Base-by-base conservation (phyloP, 1,140 invertebrate genomes). In the Protaetia brevitarsis region DNA sequence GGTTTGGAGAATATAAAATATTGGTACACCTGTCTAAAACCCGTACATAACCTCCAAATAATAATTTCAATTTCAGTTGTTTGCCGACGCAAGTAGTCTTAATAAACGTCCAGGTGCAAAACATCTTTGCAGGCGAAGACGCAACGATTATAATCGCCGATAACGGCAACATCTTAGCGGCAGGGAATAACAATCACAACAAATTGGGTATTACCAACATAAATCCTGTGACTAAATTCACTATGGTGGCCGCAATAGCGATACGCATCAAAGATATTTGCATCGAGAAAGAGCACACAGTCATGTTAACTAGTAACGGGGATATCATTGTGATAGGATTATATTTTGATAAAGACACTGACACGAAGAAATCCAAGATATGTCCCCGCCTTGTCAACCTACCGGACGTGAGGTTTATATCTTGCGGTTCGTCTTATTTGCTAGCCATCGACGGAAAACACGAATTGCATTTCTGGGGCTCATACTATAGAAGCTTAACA, bases 1-100 rank as follows among this genome's bases (percentile, higher is more conserved):
- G 90, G 89, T 1, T 80, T 86, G 8, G 88, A 87, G 7, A 81
- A 80, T 57, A 81, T 85, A 67, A 82, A 88, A 66, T 81, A 84
- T 69, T 77, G 80, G 77, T 82, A 64, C 68, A 59, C 19, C 21
- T 31, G 37, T 30, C 31, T 7, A 34, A 45, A 28, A 45, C n/a
- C 13, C n/a, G 30, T 66, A 56, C 57, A 10, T 27, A 16, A 66
- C 57, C 45, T 62, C 3, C 34, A 62, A 64, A 30, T 34, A 58
- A 68, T 19, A 34, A 64, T 27, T 59, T 58, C 37, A 45, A 56
- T 63, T 45, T 64, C 26, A 30, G 82, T 56, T 84, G 79, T 72
- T 73, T 74, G 26, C 86, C 85, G 11, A 78, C 71, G 28, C 69
- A 78, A 61, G 77, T 86, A 5, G 69, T 76, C n/a, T 70, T 85